Base-by-base conservation (phyloP, 1,140 invertebrate species). In the Pogonognathellus flavescens region DNA sequence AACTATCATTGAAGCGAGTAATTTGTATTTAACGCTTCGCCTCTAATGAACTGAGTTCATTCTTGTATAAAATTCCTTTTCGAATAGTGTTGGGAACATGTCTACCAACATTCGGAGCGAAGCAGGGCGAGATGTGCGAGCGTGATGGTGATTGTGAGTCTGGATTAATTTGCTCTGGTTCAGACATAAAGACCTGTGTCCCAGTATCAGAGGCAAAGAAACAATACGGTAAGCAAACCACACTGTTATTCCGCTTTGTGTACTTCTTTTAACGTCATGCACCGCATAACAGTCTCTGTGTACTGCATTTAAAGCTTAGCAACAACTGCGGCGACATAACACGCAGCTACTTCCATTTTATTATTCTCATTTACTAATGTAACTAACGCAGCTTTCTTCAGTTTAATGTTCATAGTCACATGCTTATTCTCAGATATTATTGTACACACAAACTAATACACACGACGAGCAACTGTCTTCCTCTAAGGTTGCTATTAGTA, bases 131-230 rank as follows among this genome's bases (percentile, higher is more conserved):
- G 89, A 90, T 94, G 2, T 96, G 95, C 91, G 91, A 93, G 86
- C 91, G 93, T 25, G 94, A 95, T 89, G 93, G 92, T 59, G 95
- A 96, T 88, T 96, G 95, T 87, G 94, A 94, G 88, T 93, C 93
- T 22, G 95, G 95, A 57, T 91, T 95, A 50, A 91, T 94, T 18
- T 96, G 95, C 89, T 92, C 92, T 52, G 87, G 89, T 9, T 88
- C 87, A 16, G 87, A 89, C 60, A 84, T 88, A 52, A 93, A 95
- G 89, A 94, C 95, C 11, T 97, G 96, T 91, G 94, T 95, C 89
- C 93, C 94, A 10, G 95, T 95, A 0, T 91, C 94, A 1, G 92
- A 93, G 76, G 93, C 93, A 22, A 94, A 94, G 87, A 96, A 96
- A 90, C 94, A 95, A 88, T 96, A 96, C 91, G 93, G 93, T 94